Evolutionary conservation across 1,140 invertebrate species (phyloP), one percentile per base, ranked within the genome.

Genomic region (Olivierus martensii): DNA sequence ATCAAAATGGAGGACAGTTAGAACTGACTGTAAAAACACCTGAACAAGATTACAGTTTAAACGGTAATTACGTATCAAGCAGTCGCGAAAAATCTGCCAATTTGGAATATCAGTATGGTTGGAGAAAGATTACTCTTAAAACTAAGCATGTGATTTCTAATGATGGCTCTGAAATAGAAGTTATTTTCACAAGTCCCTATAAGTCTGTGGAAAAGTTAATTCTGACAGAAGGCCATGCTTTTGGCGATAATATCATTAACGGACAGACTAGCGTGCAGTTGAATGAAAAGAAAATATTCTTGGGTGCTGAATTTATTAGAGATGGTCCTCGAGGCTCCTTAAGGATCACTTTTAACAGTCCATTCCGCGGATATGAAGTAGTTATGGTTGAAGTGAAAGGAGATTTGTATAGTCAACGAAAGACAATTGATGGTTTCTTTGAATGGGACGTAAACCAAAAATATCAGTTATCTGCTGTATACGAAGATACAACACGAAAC

Each of bases 1-100:
- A 42, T 10, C 28, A 18, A 15, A 14, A 44, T 10, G 18, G 46
- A 3, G 34, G 10, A 17, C 45, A 17, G 6, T 1, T 46, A 17
- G 48, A 45, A 34, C n/a, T 34, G n/a, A n/a, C 10, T 3, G 18
- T 55, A 34, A 36, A 19, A 45, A 55, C 53, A 14, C 53, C 53
- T 10, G 50, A 46, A 15, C n/a, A 34, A 0, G 43, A 46, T 12
- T 46, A 35, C 5, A 11, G 2, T 19, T 34, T 55, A 3, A 34
- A 11, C 7, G 22, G 15, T 14, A 37, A 46, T 5, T 51, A 35
- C 10, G 42, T 35, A 39, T 19, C 6, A 21, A 50, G 19, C 1
- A 0, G 1, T 2, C 17, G 14, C 5, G 36, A 46, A 6, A 39
- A 38, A 3, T 46, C 28, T 18, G 3, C 50, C 11, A 50, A 39